Evolutionary conservation across 2,888 invertebrate species (phyloP).

Genomic region (Epinotia demarniana): DNA sequence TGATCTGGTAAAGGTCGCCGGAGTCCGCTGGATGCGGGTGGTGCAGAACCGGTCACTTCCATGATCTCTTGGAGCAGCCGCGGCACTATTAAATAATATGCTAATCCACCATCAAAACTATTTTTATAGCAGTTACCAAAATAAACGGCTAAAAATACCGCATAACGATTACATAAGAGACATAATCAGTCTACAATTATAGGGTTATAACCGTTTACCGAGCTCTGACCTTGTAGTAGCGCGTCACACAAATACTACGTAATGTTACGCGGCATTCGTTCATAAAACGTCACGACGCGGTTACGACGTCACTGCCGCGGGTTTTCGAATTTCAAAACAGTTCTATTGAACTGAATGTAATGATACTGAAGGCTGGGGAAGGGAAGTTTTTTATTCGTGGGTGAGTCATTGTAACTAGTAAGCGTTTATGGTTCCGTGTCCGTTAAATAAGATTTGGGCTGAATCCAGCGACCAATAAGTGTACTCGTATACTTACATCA

Average conservation of each 20-base stretch:
- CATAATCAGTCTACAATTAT: slow-evolving; percentile 62
- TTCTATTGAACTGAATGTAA: slow-evolving; percentile 10
- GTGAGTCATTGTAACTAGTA: slow-evolving; percentile 26
- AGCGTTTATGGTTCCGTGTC: slow-evolving; percentile 16
- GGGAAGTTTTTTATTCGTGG: slow-evolving; percentile 18
- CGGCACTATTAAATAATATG: too few relatives aligned
- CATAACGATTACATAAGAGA: slow-evolving; percentile 56
- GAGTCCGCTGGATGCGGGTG: too few relatives aligned
- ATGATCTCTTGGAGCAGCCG: too few relatives aligned
- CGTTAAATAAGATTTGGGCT: not conserved
- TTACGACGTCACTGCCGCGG: slow-evolving; percentile 51
- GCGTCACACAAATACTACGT: slow-evolving; percentile 43
- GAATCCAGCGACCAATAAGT: not conserved
- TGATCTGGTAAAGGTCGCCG: too few relatives aligned
- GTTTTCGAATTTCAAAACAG: slow-evolving; percentile 47
- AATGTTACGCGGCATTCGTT: slow-evolving; percentile 43
- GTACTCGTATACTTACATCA: too few relatives aligned
- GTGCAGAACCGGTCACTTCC: too few relatives aligned
- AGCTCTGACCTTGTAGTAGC: slow-evolving; percentile 37
- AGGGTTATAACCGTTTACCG: slow-evolving; percentile 36
- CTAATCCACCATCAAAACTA: slow-evolving; percentile 6
- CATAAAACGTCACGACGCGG: slow-evolving; percentile 27
- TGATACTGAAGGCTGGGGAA: slow-evolving; percentile 15
- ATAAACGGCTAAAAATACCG: slow-evolving; percentile 36
- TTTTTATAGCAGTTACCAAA: slow-evolving; percentile 27